A percentile compares a stretch with the other conserved stretches of the same genome.
phyloP scores from a whole-genome alignment of 2,113 vertebrate species.

The Aldabrachelys gigantea region DNA sequence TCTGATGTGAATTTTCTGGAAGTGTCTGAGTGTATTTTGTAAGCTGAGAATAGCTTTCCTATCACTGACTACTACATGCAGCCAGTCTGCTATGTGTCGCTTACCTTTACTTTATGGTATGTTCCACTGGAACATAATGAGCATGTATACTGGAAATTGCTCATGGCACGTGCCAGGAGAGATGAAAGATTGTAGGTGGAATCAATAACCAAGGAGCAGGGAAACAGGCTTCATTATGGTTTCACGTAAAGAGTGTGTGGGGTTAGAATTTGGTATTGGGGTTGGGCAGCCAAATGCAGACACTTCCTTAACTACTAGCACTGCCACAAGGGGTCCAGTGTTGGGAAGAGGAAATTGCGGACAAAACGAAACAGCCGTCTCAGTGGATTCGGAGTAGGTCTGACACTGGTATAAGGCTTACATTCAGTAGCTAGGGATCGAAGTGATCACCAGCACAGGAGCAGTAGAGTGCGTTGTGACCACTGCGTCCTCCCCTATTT shows the following conservation, averaged over 20 bases:
- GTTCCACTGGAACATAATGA: constrained; percentile 63
- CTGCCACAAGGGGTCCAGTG: neutral
- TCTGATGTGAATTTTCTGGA: constrained; percentile 74
- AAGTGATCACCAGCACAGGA: neutral
- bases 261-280: neutral
- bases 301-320: neutral
- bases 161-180: neutral
- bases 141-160: constrained; percentile 60
- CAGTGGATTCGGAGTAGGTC: neutral
- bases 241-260: neutral
- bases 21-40: constrained; percentile 64
- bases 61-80: constrained; percentile 29
- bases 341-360: neutral
- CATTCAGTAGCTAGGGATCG: neutral
- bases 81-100: constrained; percentile 27
- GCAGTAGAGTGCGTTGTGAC: neutral
- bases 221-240: neutral
- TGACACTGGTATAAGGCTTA: neutral
- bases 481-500: rapidly evolving
- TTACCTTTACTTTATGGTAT: constrained; percentile 35
- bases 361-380: neutral
- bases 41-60: constrained; percentile 53
- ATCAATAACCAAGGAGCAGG: constrained; percentile 7
- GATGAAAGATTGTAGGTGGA: constrained; percentile 7
- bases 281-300: neutral